phyloP scores from a whole-genome alignment of 2,888 invertebrate genomes.

The Dione juno region DNA sequence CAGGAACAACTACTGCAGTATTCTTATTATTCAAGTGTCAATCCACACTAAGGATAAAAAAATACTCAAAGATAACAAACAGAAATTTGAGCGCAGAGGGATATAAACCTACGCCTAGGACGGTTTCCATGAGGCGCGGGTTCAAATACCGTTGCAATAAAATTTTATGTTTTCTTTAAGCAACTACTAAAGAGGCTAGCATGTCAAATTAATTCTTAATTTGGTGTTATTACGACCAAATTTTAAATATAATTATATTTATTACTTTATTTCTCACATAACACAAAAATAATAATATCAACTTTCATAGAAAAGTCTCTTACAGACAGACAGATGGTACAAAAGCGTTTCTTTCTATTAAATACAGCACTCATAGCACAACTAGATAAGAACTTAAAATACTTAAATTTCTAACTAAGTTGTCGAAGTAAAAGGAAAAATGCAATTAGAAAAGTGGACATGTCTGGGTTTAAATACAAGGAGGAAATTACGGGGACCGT shows the following conservation, averaged over 20 bases:
- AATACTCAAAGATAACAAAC: no score
- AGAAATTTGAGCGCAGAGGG: no score
- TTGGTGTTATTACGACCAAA: no score
- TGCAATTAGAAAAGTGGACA: conserved; percentile 28
- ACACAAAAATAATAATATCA: neutral
- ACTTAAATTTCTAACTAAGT: conserved; percentile 12
- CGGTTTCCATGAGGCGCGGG: no score
- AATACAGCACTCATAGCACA: conserved; percentile 12
- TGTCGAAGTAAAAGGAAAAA: conserved; percentile 25
- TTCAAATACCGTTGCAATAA: no score
- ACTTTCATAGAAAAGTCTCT: neutral
- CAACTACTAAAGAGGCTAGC: no score
- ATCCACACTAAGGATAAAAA: no score
- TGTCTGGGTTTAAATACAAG: conserved; percentile 32
- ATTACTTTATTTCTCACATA: neutral
- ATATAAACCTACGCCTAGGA: no score
- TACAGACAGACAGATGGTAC: conserved; percentile 4
- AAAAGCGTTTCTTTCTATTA: neutral
- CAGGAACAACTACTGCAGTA: no score
- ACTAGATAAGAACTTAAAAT: conserved; percentile 17
- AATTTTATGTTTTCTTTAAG: no score
- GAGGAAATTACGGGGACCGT: conserved; percentile 36
- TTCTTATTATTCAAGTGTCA: no score
- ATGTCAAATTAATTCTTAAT: no score
- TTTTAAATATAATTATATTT: neutral